Evolutionary conservation across 2,113 vertebrate genomes (phyloP).

Genomic region (Aramus guarauna): DNA sequence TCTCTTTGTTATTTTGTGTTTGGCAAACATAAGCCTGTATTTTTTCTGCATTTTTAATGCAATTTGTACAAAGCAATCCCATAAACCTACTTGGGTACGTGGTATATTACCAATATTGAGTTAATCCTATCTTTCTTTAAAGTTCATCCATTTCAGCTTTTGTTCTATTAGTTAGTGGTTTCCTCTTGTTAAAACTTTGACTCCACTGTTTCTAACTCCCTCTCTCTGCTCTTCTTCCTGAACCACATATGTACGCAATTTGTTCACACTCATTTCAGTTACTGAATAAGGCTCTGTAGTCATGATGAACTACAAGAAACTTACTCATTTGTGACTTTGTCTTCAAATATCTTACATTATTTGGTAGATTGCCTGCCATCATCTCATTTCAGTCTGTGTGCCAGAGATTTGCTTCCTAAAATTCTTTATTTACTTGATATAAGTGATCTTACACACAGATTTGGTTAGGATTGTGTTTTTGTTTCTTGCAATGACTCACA

Average conservation of each 20-base stretch:
- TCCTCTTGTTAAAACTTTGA: not conserved
- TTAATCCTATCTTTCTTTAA: not conserved
- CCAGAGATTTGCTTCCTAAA: not conserved
- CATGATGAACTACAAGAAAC: not conserved
- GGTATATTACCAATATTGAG: not conserved
- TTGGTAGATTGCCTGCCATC: constrained; percentile 8
- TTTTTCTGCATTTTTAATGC: not conserved
- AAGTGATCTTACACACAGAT: not conserved
- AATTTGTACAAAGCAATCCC: not conserved
- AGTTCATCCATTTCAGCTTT: not conserved
- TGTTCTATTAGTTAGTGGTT: not conserved
- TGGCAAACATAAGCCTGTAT: not conserved
- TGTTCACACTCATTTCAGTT: not conserved
- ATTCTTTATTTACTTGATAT: not conserved
- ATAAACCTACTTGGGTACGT: not conserved
- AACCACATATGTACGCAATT: not conserved
- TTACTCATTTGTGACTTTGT: constrained; percentile 15
- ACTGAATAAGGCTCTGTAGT: not conserved
- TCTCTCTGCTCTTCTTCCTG: not conserved
- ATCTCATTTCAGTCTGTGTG: constrained; percentile 30
- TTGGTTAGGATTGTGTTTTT: not conserved
- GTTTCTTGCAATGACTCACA: not conserved
- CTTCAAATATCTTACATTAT: not conserved
- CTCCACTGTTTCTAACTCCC: not conserved
- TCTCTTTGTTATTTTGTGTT: not conserved